phyloP scores from a whole-genome alignment of 2,888 invertebrate species.

The Standfussiana lucernea region DNA sequence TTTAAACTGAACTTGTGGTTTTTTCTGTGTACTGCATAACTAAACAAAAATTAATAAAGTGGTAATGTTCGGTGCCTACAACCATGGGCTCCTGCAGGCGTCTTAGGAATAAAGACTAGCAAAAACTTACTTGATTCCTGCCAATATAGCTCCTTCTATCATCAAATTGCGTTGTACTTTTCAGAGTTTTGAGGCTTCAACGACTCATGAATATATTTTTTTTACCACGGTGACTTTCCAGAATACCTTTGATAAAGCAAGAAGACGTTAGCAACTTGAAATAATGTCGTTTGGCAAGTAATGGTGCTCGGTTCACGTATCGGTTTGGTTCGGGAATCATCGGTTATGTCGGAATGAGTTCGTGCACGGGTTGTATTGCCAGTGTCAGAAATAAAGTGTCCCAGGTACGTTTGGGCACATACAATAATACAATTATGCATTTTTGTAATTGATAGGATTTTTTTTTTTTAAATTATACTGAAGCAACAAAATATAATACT shows the following conservation, averaged over 20 bases:
- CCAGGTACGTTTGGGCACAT: neutral
- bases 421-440: neutral
- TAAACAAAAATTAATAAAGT: too few species aligned
- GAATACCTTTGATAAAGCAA: neutral
- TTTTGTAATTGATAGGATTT: neutral
- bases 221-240: neutral
- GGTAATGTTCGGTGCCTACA: too few species aligned
- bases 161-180: neutral
- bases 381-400: neutral
- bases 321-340: constrained; percentile 11
- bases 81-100: too few species aligned
- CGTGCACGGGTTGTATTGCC: neutral
- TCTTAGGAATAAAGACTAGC: too few species aligned
- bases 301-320: neutral
- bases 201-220: neutral
- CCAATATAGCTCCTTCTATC: too few species aligned
- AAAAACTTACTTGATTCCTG: constrained; percentile 9
- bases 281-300: constrained; percentile 2
- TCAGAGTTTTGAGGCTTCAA: neutral
- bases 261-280: constrained; percentile 14
- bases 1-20: too few species aligned
- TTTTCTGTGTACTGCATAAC: too few species aligned
- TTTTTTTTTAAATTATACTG: neutral
- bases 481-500: neutral
- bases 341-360: constrained; percentile 1